These are phyloP conservation scores for Machimus atricapillus DNA, from an alignment of 2,888 invertebrate species.

Conservation along the genomic window DNA sequence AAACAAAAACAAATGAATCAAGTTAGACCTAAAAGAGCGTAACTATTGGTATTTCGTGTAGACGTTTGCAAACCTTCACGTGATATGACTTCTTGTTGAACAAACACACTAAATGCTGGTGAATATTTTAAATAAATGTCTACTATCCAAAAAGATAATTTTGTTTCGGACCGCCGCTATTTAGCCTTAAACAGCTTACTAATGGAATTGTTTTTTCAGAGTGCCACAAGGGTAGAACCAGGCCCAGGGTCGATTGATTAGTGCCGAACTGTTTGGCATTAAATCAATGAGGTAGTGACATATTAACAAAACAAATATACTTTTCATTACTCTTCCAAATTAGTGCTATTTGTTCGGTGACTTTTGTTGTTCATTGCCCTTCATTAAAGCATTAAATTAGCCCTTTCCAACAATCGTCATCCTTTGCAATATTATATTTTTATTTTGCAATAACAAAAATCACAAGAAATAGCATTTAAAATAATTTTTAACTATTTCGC, in stretches of 20 bases:
- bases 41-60: neutral
- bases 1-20: neutral
- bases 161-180: constrained; percentile 3
- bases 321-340: constrained; percentile 26
- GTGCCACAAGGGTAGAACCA: neutral
- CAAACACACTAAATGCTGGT: constrained; percentile 30
- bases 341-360: constrained; percentile 34
- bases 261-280: constrained; percentile 45
- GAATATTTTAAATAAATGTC: constrained; percentile 36
- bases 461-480: constrained; percentile 30
- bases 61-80: constrained; percentile 19
- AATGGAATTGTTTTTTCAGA: constrained; percentile 38
- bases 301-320: constrained; percentile 40
- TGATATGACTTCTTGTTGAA: constrained; percentile 31
- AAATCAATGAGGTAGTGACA: constrained; percentile 47
- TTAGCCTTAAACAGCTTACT: neutral
- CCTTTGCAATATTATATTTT: neutral
- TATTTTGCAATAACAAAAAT: constrained; percentile 19
- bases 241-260: constrained; percentile 38
- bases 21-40: neutral
- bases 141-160: constrained; percentile 8
- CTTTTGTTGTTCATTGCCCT: constrained; percentile 4
- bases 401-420: neutral
- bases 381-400: neutral
- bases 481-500: constrained; percentile 24